Base-by-base conservation (phyloP, 2,113 vertebrate genomes). In the Hystrix cristata region DNA sequence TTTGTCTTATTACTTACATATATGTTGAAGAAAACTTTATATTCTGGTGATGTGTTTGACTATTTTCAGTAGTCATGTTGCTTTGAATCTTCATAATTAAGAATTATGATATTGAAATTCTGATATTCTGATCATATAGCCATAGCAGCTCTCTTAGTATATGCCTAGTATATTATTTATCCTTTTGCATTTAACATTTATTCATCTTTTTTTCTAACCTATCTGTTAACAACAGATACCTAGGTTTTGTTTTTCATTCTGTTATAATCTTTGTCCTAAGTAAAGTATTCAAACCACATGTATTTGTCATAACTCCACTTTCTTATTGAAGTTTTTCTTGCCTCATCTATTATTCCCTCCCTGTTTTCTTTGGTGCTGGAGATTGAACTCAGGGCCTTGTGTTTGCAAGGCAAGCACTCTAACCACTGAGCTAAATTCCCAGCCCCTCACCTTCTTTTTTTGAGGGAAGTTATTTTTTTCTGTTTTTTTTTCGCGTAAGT, bases 241-340 rank as follows among this genome's bases (percentile, higher is more conserved):
- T 60, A 18, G 18, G 48, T 57, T 84, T 95, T 91, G 11, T 71
- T 94, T 91, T 93, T 82, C 27, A n/a, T 86, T 34, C 12, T 92
- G 3, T 10, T 38, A 21, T 48, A 69, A 19, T 57, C 46, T 87
- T 89, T 38, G 31, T 82, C 19, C 84, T 86, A 71, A 69, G 55
- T n/a, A 69, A 95, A 89, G 34, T 16, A 34, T 46, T 90, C 62
- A 78, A 7, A 9, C 23, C 29, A 83, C 48, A 34, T 38, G 25
- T 46, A 79, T 88, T 78, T 67, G n/a, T 72, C 48, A 3, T 46
- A 31, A 85, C 65, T 86, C 60, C 16, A 83, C 23, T 25, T n/a
- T 81, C 8, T 55, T 65, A 71, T 53, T 78, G 55, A 59, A 53
- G 81, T 92, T 78, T 67, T 14, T 59, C 74, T 79, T 89, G 6